phyloP scores from a whole-genome alignment of 1,140 invertebrate genomes.

The Argopecten irradians region DNA sequence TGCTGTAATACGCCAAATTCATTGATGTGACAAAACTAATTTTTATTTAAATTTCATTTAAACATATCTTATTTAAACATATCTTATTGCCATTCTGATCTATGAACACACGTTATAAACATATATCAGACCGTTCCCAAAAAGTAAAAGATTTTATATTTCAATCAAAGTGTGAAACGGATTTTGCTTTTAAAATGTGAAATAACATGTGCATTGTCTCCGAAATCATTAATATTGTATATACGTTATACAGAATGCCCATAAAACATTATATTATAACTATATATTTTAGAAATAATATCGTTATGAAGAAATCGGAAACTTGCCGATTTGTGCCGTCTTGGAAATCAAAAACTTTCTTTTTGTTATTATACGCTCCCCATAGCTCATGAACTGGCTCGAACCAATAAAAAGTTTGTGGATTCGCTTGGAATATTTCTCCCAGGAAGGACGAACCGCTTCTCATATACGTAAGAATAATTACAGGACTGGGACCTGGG shows the following conservation, averaged over 20 bases:
- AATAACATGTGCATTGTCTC: not conserved
- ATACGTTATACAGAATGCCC: too few relatives aligned
- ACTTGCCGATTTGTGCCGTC: not conserved
- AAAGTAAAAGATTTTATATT: too few relatives aligned
- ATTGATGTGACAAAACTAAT: too few relatives aligned
- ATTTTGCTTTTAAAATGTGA: not conserved
- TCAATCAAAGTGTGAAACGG: not conserved
- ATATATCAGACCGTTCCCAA: too few relatives aligned
- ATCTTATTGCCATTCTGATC: too few relatives aligned
- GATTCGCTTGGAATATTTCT: constrained; percentile 35
- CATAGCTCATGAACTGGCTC: constrained; percentile 36
- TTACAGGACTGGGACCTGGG: constrained; percentile 8
- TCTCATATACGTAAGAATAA: constrained; percentile 50
- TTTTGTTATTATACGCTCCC: not conserved
- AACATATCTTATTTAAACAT: too few relatives aligned
- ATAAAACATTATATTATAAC: not conserved
- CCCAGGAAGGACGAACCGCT: constrained; percentile 52
- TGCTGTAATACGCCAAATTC: not conserved
- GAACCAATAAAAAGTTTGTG: constrained; percentile 50
- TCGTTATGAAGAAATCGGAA: too few relatives aligned
- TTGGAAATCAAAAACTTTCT: not conserved
- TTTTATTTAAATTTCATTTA: too few relatives aligned
- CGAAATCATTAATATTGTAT: too few relatives aligned
- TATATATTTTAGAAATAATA: too few relatives aligned
- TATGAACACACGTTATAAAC: too few relatives aligned